Evolutionary conservation across 2,797 vertebrate genomes (phyloP), one percentile per base, ranked within the genome.

Genomic region (Salmo trutta): DNA sequence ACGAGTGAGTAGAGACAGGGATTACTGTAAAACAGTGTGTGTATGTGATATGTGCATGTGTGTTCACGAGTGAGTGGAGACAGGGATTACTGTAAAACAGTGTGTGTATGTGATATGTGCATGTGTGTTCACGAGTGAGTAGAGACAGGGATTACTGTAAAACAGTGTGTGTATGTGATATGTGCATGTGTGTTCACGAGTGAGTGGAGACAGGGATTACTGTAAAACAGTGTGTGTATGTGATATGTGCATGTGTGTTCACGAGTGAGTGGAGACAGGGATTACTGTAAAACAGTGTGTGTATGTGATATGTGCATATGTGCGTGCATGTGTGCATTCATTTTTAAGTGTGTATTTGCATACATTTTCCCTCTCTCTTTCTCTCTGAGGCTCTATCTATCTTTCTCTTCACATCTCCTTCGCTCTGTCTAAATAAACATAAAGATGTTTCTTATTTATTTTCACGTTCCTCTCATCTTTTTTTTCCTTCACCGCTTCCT

Each of bases 171-270:
- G 27, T 33, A 33, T 33, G 33, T 33, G 33, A 24, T 24, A 24
- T 24, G 24, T 24, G 24, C 24, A 24, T 10, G 41, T 47, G 33
- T 21, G 69, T 71, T 71, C 12, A 24, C 41, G 16, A n/a, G 21
- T 64, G 21, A 76, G 24, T 73, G 31, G 16, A 77, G n/a, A 70
- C 75, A 27, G 5, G 70, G 68, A 75, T 83, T 75, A 77, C 76
- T 12, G 10, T 15, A 70, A 33, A 15, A 33, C 66, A 29, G 27
- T 4, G 8, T 31, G 27, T 17, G 27, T 33, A 33, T 33, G 33
- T 33, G 33, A 24, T 24, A 24, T 24, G 24, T 24, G 24, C 24
- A 24, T 36, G 33, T 41, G 33, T 21, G 68, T 70, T 70, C 33
- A 21, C 36, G 15, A 19, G 21, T 64, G 21, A 76, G 24, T 72